Percentiles rank a stretch among this genome's conserved stretches.
Conservation (phyloP, 2,888 invertebrate species). For the Netelia fuscicornis region DNA sequence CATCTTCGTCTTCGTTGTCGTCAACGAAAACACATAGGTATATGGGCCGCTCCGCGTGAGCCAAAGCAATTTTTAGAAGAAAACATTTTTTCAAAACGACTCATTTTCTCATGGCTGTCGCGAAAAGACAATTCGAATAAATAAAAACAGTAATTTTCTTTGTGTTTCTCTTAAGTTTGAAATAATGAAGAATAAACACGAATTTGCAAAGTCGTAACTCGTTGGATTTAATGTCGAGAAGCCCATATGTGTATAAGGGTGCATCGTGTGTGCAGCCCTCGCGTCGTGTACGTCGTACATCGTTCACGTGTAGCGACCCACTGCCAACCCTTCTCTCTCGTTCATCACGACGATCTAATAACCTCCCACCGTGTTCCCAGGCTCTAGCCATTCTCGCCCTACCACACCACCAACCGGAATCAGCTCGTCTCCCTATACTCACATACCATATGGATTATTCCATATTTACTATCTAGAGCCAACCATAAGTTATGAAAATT, state of each 20-base stretch:
- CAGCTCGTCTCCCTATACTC: background rate
- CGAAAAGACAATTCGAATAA: background rate
- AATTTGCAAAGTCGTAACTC: background rate
- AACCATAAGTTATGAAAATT: background rate
- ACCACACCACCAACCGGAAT: background rate
- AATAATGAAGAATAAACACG: no score
- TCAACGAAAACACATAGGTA: slow-evolving; percentile 47
- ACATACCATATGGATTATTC: background rate
- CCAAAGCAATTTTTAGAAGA: background rate
- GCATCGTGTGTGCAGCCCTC: slow-evolving; percentile 61
- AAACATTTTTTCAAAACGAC: background rate
- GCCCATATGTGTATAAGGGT: background rate
- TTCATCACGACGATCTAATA: slow-evolving; percentile 81
- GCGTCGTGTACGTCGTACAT: slow-evolving; percentile 70
- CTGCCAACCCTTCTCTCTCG: slow-evolving; percentile 71
- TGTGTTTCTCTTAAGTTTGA: no score
- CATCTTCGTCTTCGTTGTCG: slow-evolving; percentile 53
- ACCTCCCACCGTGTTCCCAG: slow-evolving; percentile 68
- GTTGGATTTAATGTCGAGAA: background rate
- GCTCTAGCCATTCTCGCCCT: background rate
- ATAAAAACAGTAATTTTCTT: no score
- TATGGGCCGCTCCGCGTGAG: background rate
- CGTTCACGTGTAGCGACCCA: slow-evolving; percentile 67
- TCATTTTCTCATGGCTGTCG: background rate
- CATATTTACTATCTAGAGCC: background rate